A percentile compares a stretch with the other conserved stretches of the same genome.
Conservation (phyloP, 2,888 invertebrate genomes). For the Aporophyla nigra region DNA sequence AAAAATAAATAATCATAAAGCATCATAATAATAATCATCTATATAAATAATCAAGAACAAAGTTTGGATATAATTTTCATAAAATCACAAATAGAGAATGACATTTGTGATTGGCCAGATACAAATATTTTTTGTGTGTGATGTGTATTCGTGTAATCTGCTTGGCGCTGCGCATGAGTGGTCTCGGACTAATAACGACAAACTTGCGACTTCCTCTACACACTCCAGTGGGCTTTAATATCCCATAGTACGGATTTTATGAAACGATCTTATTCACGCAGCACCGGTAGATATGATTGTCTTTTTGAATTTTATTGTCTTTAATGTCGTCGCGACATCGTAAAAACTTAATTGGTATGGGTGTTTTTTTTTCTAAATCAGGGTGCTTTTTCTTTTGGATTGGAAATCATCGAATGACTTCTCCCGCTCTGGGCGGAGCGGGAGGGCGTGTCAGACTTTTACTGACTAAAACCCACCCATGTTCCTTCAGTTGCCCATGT, state of each 20-base stretch:
- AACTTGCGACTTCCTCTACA: conserved; percentile 81
- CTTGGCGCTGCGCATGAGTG: conserved; percentile 71
- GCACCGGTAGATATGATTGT: conserved; percentile 22
- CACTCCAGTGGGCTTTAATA: conserved; percentile 73
- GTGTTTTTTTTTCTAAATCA: neutral
- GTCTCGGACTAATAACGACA: conserved; percentile 74
- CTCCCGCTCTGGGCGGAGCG: too few relatives aligned
- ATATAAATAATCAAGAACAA: neutral
- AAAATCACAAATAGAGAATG: neutral
- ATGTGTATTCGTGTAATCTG: conserved; percentile 58
- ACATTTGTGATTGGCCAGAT: conserved; percentile 10
- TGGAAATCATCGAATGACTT: too few relatives aligned
- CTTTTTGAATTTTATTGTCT: conserved; percentile 22
- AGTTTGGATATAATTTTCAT: neutral
- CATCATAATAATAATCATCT: too few relatives aligned
- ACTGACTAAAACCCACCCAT: too few relatives aligned
- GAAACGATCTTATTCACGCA: conserved; percentile 59
- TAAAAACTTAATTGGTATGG: conserved; percentile 23
- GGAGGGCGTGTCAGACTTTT: too few relatives aligned
- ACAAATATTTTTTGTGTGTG: conserved; percentile 49
- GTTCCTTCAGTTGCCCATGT: too few relatives aligned
- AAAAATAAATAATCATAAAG: too few relatives aligned
- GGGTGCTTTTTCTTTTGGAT: too few relatives aligned
- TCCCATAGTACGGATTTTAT: conserved; percentile 65
- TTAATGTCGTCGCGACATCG: conserved; percentile 23